Base-by-base conservation (phyloP, 2,888 invertebrate genomes). In the Nomada flava region DNA sequence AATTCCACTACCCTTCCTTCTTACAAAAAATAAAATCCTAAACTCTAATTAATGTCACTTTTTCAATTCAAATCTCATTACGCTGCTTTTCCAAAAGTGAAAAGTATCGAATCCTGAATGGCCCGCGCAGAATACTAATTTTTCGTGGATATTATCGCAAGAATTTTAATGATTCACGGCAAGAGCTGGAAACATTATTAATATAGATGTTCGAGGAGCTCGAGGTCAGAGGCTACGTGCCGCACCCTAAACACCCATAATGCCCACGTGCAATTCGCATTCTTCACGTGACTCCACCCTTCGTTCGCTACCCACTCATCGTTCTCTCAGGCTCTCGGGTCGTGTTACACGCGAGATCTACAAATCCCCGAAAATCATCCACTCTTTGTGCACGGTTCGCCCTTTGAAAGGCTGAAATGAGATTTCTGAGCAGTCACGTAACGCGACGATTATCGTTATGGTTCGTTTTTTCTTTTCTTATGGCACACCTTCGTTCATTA, bases 261-360 rank as follows among this genome's bases (percentile, higher is more conserved):
- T 60, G 72, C n/a, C 57, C 70, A 72, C 59, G 76, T 70, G 78
- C 65, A 76, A 71, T 74, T 85, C 79, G 50, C 80, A 77, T 85
- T 76, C 79, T 81, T 88, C 85, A 76, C 67, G 69, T 60, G 83
- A 83, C 90, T 79, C 88, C 88, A 86, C 90, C 91, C 88, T 87
- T 86, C 62, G 76, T 20, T 72, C 75, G 63, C 44, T 69, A 79
- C 82, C 76, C 91, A 90, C 90, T 91, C 84, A 87, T 85, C 84
- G 72, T 79, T 80, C 85, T 82, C 80, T 74, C 26, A 68, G 69
- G 82, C 70, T 73, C 52, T 63, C 52, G 26, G 69, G 36, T 82
- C 83, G 79, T 82, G 84, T 72, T 76, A 83, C 89, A 90, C 90
- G 89, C 90, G 86, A 90, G 82, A 83, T 86, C 76, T 84, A 65